A percentile compares a stretch with the other conserved stretches of the same genome.
phyloP scores from a whole-genome alignment of 2,113 vertebrate genomes.

The Muntiacus reevesi region DNA sequence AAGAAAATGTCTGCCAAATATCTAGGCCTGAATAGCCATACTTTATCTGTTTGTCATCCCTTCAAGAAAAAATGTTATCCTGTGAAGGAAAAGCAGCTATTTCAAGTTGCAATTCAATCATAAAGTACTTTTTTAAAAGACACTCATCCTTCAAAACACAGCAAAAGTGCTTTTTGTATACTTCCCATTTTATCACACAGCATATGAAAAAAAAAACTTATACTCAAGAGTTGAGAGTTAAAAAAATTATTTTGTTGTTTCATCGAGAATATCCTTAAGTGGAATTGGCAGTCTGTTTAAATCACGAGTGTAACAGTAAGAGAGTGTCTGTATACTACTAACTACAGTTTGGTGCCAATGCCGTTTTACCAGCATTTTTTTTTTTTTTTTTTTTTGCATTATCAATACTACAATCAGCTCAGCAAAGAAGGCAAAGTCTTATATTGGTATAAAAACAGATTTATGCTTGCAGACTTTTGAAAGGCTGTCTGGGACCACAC shows the following conservation, averaged over 20 bases:
- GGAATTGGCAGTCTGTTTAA: not conserved
- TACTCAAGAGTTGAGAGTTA: not conserved
- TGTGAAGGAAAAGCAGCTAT: not conserved
- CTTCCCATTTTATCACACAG: not conserved
- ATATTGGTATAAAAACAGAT: not conserved
- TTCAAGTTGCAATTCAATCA: not conserved
- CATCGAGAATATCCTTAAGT: not conserved
- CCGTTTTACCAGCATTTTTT: not conserved
- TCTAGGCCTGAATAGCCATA: not conserved
- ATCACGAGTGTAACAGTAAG: not conserved
- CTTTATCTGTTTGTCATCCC: not conserved
- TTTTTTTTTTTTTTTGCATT: not conserved
- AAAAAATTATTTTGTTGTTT: slow-evolving; percentile 25
- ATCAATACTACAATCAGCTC: not conserved
- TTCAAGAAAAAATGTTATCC: not conserved
- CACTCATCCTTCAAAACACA: not conserved
- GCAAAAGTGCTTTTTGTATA: not conserved
- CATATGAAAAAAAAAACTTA: not conserved
- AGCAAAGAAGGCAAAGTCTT: not conserved
- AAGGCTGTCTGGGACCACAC: not conserved
- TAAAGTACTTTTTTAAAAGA: not conserved
- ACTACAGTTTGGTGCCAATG: not conserved
- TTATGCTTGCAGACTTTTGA: not conserved
- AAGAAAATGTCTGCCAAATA: slow-evolving; percentile 32
- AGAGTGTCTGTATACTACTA: not conserved